A percentile compares a stretch with the other conserved stretches of the same genome.
These are phyloP conservation scores for Peromyscus attwateri DNA, from an alignment of 2,797 vertebrate genomes.

Conservation along the genomic window DNA sequence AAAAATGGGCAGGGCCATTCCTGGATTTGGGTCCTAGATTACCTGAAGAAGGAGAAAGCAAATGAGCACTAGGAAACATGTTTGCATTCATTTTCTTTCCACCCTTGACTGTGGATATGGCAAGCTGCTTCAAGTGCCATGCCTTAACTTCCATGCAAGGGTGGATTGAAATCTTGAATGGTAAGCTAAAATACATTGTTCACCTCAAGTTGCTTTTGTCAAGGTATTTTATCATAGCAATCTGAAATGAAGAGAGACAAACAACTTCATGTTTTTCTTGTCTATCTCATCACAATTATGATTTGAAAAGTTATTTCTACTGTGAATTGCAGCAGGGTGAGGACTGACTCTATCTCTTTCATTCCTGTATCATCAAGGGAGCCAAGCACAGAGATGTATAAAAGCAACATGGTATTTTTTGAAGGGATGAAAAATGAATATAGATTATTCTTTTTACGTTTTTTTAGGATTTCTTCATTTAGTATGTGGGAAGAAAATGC, in stretches of 20 bases:
- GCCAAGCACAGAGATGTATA: background rate
- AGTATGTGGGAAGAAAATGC: background rate
- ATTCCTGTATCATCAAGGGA: background rate
- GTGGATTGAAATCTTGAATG: background rate
- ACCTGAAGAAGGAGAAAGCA: background rate
- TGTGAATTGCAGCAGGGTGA: background rate
- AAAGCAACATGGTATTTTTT: conserved; percentile 1
- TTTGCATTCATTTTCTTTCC: background rate
- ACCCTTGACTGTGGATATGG: background rate
- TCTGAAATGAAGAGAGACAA: background rate
- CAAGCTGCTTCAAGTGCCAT: background rate
- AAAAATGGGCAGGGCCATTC: background rate
- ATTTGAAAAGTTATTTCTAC: background rate
- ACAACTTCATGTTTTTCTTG: background rate
- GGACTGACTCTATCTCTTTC: background rate
- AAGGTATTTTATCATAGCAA: background rate
- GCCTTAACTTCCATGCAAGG: background rate
- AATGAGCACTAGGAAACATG: background rate
- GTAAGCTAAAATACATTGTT: background rate
- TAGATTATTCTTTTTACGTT: background rate
- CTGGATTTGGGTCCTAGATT: background rate
- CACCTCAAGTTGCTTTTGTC: background rate
- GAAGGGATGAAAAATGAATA: background rate
- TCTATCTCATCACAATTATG: background rate
- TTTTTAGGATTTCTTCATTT: background rate